A percentile compares a stretch with the other conserved stretches of the same genome.
phyloP scores from a whole-genome alignment of 2,888 invertebrate genomes.

The Heliconius ismenius region DNA sequence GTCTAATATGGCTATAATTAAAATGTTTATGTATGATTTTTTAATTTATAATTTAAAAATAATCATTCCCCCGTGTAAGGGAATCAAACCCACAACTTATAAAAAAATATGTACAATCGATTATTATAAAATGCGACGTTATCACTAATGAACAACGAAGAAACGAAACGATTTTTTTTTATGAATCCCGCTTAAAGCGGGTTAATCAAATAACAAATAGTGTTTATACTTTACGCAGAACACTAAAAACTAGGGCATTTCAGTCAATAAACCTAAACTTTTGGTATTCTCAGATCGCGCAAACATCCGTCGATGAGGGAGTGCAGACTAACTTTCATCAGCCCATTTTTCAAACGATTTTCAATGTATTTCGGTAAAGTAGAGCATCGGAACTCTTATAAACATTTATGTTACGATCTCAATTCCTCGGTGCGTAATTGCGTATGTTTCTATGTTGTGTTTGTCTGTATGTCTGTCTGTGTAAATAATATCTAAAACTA shows the following conservation, averaged over 20 bases:
- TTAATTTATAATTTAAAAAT: too few species aligned
- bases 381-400: constrained; percentile 60
- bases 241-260: constrained; percentile 53
- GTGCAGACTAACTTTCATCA: constrained; percentile 66
- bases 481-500: constrained; percentile 51
- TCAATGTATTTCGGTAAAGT: constrained; percentile 67
- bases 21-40: too few species aligned
- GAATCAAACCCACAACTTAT: too few species aligned
- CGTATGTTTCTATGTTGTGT: constrained; percentile 17
- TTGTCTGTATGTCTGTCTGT: constrained; percentile 17
- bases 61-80: too few species aligned
- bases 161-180: too few species aligned
- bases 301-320: constrained; percentile 60
- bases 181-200: too few species aligned
- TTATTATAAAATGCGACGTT: too few species aligned
- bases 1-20: too few species aligned
- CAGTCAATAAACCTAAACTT: constrained; percentile 31
- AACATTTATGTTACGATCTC: constrained; percentile 60
- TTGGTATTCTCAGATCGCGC: constrained; percentile 56
- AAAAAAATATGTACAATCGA: too few species aligned
- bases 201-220: not conserved
- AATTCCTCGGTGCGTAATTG: constrained; percentile 48
- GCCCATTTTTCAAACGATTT: constrained; percentile 67
- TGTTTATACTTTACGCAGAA: not conserved
- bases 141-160: not conserved